Percentiles rank a stretch among this genome's conserved stretches.
Evolutionary conservation across 53 echinoderm and acorn worm genomes (phyloP).

Genomic region (Patiria pectinifera): DNA sequence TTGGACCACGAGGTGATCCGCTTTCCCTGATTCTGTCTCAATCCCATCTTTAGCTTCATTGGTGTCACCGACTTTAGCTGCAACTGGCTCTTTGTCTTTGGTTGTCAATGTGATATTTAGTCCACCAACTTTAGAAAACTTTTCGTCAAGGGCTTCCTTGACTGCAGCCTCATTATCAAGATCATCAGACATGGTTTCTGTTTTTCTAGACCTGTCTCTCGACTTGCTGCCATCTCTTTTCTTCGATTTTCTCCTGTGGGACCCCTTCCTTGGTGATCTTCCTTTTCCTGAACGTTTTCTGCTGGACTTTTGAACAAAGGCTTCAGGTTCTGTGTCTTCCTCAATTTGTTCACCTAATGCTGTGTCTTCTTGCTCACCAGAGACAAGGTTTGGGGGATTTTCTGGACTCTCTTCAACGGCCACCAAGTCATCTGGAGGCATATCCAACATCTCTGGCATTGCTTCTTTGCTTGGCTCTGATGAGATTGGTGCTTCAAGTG

Average conservation of each 20-base stretch:
- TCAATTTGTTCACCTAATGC: conserved; percentile 30
- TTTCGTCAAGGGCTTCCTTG: conserved; percentile 51
- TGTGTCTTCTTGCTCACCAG: conserved; percentile 31
- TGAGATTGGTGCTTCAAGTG: conserved; percentile 50
- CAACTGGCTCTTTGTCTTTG: conserved; percentile 11
- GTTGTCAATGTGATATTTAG: conserved; percentile 52
- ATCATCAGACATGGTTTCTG: conserved; percentile 51
- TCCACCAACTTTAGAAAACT: conserved; percentile 53
- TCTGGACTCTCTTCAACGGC: conserved; percentile 24
- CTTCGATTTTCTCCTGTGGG: conserved; percentile 64
- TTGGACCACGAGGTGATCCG: conserved; percentile 28
- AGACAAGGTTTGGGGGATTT: conserved; percentile 22
- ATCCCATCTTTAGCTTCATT: conserved; percentile 30
- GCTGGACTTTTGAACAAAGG: conserved; percentile 28
- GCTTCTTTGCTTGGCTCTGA: conserved; percentile 46
- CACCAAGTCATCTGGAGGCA: conserved; percentile 53
- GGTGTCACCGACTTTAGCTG: conserved; percentile 17
- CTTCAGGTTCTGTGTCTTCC: conserved; percentile 42
- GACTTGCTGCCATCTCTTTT: conserved; percentile 56
- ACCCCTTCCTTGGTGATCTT: conserved; percentile 56
- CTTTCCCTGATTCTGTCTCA: conserved; percentile 14
- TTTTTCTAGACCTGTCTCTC: conserved; percentile 48
- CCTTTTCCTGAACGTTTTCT: conserved; percentile 48
- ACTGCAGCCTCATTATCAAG: conserved; percentile 70
- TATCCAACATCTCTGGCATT: conserved; percentile 24